Evolutionary conservation across 2,797 vertebrate genomes (phyloP).

Genomic region (Margarornis squamiger): DNA sequence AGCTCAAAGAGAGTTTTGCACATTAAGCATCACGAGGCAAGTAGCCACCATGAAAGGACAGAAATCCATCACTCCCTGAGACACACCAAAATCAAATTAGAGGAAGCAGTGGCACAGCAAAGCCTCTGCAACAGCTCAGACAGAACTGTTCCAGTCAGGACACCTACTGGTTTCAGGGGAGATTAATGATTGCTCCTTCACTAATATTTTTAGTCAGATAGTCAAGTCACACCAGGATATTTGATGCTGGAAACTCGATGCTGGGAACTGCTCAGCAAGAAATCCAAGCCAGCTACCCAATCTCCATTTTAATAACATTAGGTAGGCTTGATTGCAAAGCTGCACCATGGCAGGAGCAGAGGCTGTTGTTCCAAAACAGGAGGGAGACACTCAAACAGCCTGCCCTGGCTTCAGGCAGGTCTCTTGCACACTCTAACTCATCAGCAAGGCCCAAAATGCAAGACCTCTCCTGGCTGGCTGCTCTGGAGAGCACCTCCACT

Average conservation of each 20-base stretch:
- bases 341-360: neutral
- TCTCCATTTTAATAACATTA: neutral
- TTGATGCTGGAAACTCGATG: neutral
- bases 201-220: conserved; percentile 10
- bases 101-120: neutral
- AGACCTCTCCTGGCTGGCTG: neutral
- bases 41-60: neutral
- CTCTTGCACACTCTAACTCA: neutral
- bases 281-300: neutral
- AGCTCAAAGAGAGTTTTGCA: neutral
- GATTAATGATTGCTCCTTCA: neutral
- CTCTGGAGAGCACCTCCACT: neutral
- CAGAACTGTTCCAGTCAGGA: neutral
- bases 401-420: neutral
- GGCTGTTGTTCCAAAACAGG: neutral
- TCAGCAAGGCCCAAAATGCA: neutral
- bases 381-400: neutral
- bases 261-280: neutral
- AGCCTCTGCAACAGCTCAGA: neutral
- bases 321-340: neutral
- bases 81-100: neutral
- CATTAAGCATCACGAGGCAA: neutral
- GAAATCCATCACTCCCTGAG: neutral
- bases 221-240: neutral
- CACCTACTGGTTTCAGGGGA: neutral